A percentile compares a stretch with the other conserved stretches of the same genome.
phyloP scores from a whole-genome alignment of 2,888 invertebrate genomes.

The Drosophila heteroneura region DNA sequence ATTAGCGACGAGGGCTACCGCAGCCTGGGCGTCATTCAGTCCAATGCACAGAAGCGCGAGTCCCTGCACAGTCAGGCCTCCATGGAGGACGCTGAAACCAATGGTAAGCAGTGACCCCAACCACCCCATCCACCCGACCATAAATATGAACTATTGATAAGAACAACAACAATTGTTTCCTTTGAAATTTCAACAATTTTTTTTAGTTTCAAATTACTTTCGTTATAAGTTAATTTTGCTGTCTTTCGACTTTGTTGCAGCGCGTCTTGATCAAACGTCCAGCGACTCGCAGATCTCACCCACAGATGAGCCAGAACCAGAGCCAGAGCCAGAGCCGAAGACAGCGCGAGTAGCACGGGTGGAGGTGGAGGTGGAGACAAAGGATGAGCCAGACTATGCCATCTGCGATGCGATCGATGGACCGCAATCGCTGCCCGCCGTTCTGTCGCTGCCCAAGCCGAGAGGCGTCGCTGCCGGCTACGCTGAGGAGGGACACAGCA shows the following conservation, averaged over 20 bases:
- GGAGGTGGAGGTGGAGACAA: conserved; percentile 4
- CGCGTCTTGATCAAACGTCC: conserved; percentile 88
- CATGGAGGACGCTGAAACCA: conserved; percentile 90
- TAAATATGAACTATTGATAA: neutral
- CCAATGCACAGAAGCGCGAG: conserved; percentile 87
- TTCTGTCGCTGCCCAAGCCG: neutral
- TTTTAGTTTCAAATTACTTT: no score
- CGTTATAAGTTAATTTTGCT: neutral
- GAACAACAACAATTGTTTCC: no score
- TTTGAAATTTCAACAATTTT: no score
- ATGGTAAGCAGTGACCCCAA: conserved; percentile 86
- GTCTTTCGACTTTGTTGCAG: conserved; percentile 80
- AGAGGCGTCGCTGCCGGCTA: conserved; percentile 71
- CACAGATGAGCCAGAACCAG: conserved; percentile 84
- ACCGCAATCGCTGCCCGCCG: conserved; percentile 80
- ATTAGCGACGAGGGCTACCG: conserved; percentile 94
- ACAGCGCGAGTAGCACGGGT: neutral
- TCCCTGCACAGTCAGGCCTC: conserved; percentile 91
- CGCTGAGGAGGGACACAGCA: conserved; percentile 56
- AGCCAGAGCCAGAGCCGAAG: conserved; percentile 66
- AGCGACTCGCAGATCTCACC: conserved; percentile 85
- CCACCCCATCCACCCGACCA: neutral
- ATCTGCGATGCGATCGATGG: conserved; percentile 64
- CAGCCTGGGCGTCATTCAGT: conserved; percentile 90
- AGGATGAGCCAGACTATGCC: conserved; percentile 28